Base-by-base conservation (phyloP, 1,140 invertebrate species). In the Neuroterus valhalla region DNA sequence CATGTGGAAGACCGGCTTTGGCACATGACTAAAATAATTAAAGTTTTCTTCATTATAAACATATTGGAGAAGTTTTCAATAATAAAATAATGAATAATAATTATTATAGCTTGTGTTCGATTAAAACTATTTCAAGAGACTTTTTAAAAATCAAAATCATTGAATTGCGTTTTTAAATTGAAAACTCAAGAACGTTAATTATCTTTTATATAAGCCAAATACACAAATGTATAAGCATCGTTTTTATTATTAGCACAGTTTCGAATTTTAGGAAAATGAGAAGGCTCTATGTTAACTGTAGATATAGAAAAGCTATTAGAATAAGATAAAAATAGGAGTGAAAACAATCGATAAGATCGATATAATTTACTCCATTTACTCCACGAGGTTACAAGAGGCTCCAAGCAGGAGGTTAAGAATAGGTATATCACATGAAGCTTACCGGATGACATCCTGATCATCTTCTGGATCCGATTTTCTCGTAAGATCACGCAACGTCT, bases 1-100 rank as follows among this genome's bases (percentile, higher is more conserved):
- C 82, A 92, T 91, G 86, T 94, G 92, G 86, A 94, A 94, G 73
- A 94, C 92, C 80, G 94, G 94, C 87, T 93, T 94, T 19, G 93
- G 93, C 84, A 93, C 90, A 71, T 89, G 83, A 83, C 93, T 94
- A 87, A 68, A 90, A 78, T 67, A 75, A 82, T 66, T 15, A 70
- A 52, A 67, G 48, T 23, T 45, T 68, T 43, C 15, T 68, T 45
- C 1, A 45, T n/a, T n/a, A 23, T 66, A 66, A 15, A 66, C 21
- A 2, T 3, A 15, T 26, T 66, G 4, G 14, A 8, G 31, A 38
- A 38, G 10, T 38, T 38, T 10, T 6, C 6, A 38, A 38, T 2
- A 26, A 26, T 26, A 38, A 38, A 10, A 1, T 38, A 38, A n/a
- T n/a, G n/a, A n/a, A n/a, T n/a, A n/a, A n/a, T n/a, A n/a, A n/a